Conservation (phyloP, 2,797 vertebrate species). For the Echeneis naucrates region DNA sequence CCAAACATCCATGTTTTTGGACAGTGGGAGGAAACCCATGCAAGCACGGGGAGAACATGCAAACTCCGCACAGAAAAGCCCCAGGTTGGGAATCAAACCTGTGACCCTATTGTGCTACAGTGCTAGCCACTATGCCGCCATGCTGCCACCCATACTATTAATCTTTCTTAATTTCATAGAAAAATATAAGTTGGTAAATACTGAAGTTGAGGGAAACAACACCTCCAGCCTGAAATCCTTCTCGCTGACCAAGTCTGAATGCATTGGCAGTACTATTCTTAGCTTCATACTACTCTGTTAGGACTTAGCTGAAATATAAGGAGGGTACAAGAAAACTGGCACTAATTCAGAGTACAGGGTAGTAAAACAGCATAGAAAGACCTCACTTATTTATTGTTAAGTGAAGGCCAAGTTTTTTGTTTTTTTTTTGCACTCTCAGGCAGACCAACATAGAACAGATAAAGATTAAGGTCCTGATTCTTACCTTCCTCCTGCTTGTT, state of each 20-base stretch:
- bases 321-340: constrained; percentile 12
- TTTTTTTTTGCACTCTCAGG: not conserved
- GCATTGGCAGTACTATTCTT: constrained; percentile 38
- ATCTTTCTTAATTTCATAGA: not conserved
- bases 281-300: constrained; percentile 8
- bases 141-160: not conserved
- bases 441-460: not conserved
- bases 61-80: too few relatives aligned
- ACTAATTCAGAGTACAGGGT: constrained; percentile 7
- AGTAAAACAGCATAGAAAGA: not conserved
- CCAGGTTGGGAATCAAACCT: too few relatives aligned
- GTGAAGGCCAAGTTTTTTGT: not conserved
- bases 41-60: too few relatives aligned
- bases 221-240: constrained; percentile 18
- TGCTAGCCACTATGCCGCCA: too few relatives aligned
- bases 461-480: not conserved
- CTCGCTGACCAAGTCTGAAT: not conserved
- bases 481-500: constrained; percentile 97
- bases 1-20: too few relatives aligned
- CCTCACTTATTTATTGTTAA: not conserved
- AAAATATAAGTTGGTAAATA: not conserved
- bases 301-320: constrained; percentile 23
- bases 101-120: too few relatives aligned
- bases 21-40: too few relatives aligned
- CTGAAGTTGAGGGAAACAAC: not conserved